Conservation (phyloP, 2,797 vertebrate species). For the Podarcis lilfordi region DNA sequence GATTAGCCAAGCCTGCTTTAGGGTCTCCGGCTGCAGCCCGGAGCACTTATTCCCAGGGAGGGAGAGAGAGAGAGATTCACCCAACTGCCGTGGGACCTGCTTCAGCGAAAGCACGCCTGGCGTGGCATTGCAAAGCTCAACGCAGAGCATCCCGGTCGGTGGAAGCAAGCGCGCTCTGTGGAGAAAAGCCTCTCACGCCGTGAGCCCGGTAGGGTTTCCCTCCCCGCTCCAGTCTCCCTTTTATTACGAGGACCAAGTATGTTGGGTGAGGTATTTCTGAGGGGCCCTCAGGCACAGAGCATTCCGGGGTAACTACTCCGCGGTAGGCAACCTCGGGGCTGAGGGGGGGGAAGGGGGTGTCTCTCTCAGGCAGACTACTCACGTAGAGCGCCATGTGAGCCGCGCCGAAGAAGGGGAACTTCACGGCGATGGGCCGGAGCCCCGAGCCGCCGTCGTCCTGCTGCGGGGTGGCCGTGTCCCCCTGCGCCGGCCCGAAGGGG, state of each 20-base stretch:
- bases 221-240: background rate
- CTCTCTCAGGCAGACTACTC: conserved; percentile 77
- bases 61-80: background rate
- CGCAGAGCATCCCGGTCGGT: background rate
- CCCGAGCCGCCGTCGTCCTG: conserved; percentile 97
- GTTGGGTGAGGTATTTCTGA: background rate
- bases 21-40: no score
- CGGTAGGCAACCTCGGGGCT: background rate
- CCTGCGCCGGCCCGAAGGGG: conserved; percentile 86
- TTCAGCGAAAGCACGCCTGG: background rate
- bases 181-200: no score
- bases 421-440: conserved; percentile 87
- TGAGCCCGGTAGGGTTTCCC: background rate
- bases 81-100: background rate
- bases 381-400: conserved; percentile 93
- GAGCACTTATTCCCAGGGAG: no score
- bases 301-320: background rate
- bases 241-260: background rate
- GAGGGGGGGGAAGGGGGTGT: background rate
- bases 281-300: background rate
- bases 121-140: background rate
- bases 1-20: no score
- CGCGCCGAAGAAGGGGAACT: conserved; percentile 94
- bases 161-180: no score
- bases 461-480: conserved; percentile 87